These are phyloP conservation scores for Sinella curviseta DNA, from an alignment of 1,140 invertebrate genomes.

Conservation along the genomic window DNA sequence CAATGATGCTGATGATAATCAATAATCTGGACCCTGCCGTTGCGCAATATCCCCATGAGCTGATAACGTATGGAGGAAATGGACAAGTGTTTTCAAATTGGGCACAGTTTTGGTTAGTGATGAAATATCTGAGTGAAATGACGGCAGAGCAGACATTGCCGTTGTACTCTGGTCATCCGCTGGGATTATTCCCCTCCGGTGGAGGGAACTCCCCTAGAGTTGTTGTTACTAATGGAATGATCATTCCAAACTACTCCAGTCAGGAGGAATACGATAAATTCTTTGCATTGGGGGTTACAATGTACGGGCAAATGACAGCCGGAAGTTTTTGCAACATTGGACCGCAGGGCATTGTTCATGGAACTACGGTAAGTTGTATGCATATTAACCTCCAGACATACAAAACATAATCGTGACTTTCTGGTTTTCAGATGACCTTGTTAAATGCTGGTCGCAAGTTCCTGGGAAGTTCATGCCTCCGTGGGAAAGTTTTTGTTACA, in stretches of 20 bases:
- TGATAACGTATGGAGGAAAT: slow-evolving; percentile 72
- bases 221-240: slow-evolving; percentile 73
- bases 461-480: slow-evolving; percentile 58
- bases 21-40: slow-evolving; percentile 67
- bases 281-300: slow-evolving; percentile 68
- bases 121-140: slow-evolving; percentile 66
- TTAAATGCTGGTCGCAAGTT: slow-evolving; percentile 68
- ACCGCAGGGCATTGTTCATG: slow-evolving; percentile 72
- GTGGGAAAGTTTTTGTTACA: slow-evolving; percentile 66
- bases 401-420: neutral
- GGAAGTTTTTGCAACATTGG: slow-evolving; percentile 71
- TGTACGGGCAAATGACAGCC: slow-evolving; percentile 63
- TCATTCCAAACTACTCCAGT: slow-evolving; percentile 69
- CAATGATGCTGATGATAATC: slow-evolving; percentile 70
- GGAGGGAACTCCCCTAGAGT: slow-evolving; percentile 58
- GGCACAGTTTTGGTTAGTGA: slow-evolving; percentile 68
- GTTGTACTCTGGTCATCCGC: slow-evolving; percentile 69
- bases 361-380: slow-evolving; percentile 65
- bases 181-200: slow-evolving; percentile 67
- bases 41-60: slow-evolving; percentile 57
- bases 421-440: slow-evolving; percentile 62
- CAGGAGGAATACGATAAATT: slow-evolving; percentile 59
- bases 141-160: slow-evolving; percentile 64
- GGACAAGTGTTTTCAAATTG: slow-evolving; percentile 72
- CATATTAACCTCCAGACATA: no score